These are phyloP conservation scores for Paracanthobrama guichenoti DNA, from an alignment of 2,113 vertebrate species.

Conservation along the genomic window DNA sequence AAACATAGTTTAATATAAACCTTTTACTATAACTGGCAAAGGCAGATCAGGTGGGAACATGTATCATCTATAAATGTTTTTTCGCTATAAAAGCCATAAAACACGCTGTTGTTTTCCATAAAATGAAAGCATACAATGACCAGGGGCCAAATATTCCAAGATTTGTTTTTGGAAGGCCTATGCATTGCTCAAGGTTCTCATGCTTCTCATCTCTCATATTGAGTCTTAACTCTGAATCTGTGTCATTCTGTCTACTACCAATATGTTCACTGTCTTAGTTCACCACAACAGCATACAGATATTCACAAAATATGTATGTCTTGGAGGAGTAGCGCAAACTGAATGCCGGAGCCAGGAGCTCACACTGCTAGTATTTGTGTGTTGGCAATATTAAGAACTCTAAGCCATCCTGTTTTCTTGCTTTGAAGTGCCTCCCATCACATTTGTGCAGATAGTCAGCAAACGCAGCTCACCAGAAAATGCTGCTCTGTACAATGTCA, in stretches of 20 bases:
- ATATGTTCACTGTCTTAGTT: not conserved
- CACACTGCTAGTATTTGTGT: slow-evolving; percentile 18
- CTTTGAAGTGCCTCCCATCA: slow-evolving; percentile 33
- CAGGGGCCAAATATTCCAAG: too few species aligned
- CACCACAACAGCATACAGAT: slow-evolving; percentile 18
- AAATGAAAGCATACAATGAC: too few species aligned
- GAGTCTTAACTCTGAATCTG: too few species aligned
- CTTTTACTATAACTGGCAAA: not conserved
- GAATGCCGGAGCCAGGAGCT: slow-evolving; percentile 7
- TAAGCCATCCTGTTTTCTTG: not conserved
- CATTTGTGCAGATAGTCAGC: slow-evolving; percentile 10
- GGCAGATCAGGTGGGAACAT: not conserved
- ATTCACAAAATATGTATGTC: slow-evolving; percentile 51
- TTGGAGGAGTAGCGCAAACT: not conserved
- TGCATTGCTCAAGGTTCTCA: too few species aligned
- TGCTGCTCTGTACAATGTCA: not conserved
- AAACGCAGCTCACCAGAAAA: not conserved
- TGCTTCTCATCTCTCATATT: too few species aligned
- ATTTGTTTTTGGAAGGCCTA: too few species aligned
- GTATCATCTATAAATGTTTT: not conserved
- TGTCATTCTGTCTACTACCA: not conserved
- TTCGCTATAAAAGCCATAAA: not conserved
- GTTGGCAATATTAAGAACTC: slow-evolving; percentile 17
- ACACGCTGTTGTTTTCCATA: too few species aligned
- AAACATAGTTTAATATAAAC: not conserved